Evolutionary conservation across 2,797 vertebrate species (phyloP).

Genomic region (Pipistrellus pygmaeus): DNA sequence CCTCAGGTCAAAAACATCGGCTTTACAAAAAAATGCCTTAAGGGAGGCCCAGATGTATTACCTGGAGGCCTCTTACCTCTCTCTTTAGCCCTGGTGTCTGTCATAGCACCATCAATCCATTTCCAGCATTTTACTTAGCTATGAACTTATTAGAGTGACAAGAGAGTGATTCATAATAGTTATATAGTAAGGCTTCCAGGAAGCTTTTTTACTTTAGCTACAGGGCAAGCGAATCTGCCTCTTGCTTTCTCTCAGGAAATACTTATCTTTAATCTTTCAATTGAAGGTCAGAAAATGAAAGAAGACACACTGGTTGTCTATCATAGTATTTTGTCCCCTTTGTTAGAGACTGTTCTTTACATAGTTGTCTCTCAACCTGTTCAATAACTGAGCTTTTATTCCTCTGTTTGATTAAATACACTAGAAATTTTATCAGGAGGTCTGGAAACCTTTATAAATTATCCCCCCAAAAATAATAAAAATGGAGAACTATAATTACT

Average conservation of each 20-base stretch:
- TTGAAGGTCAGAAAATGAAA: slow-evolving; percentile 90
- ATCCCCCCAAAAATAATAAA: neutral
- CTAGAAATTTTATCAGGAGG: slow-evolving; percentile 69
- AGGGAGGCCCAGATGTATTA: slow-evolving; percentile 84
- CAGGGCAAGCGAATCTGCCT: slow-evolving; percentile 88
- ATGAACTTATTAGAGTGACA: slow-evolving; percentile 87
- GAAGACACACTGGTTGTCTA: slow-evolving; percentile 80
- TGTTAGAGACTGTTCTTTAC: slow-evolving; percentile 75
- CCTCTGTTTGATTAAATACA: slow-evolving; percentile 66
- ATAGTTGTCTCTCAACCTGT: slow-evolving; percentile 66
- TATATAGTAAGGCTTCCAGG: slow-evolving; percentile 85
- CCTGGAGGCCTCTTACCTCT: slow-evolving; percentile 85
- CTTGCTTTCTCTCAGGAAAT: slow-evolving; percentile 87
- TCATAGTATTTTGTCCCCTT: slow-evolving; percentile 78
- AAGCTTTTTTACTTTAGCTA: slow-evolving; percentile 86
- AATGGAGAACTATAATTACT: slow-evolving; percentile 24
- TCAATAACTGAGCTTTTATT: slow-evolving; percentile 58
- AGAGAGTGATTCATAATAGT: slow-evolving; percentile 87
- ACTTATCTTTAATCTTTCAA: slow-evolving; percentile 90
- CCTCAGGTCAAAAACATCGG: slow-evolving; percentile 84
- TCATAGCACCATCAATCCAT: slow-evolving; percentile 85
- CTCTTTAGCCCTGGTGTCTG: slow-evolving; percentile 79
- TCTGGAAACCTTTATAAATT: slow-evolving; percentile 71
- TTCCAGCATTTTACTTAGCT: slow-evolving; percentile 87
- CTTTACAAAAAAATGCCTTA: slow-evolving; percentile 81